Evolutionary conservation across 2,797 vertebrate species (phyloP), one percentile per base, ranked within the genome.

Genomic region (Neosalanx taihuensis): DNA sequence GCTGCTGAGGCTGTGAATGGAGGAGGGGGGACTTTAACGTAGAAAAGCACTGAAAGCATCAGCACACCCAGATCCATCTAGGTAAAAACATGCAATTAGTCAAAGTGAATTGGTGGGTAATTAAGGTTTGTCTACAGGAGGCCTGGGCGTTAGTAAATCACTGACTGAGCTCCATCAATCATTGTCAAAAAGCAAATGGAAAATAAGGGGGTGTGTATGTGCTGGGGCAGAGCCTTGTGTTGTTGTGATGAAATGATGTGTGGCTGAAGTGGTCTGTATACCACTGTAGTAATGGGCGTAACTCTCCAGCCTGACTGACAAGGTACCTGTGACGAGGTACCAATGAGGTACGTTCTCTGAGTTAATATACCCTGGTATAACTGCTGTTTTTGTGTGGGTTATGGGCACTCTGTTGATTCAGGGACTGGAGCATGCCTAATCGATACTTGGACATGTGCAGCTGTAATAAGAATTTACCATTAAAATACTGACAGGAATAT

Each of bases 61-160:
- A 35, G 35, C 31, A 69, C 17, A 53, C 26, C 26, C 29, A 4
- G 6, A 67, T 53, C 26, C 75, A 63, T 56, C 68, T 56, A 70
- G 70, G 71, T 73, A 82, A 87, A 89, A 90, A 90, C 88, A 89
- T 82, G 80, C 85, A 88, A 91, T 92, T 89, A 90, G 86, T 90
- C 89, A 90, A 85, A 89, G 12, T 72, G 76, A 86, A 89, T 76
- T 87, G 86, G 86, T 88, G 77, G 83, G 83, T 89, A 90, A 91
- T 91, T 91, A 90, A 88, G 87, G 84, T 9, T 46, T 46, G 10
- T 84, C 70, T 83, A 87, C 71, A 72, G 79, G 84, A 85, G 75
- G 76, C 83, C 75, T 74, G 81, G 78, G 75, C 77, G 79, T 87
- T 88, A 90, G 83, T 89, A 86, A 88, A 90, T 91, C 86, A 81